Base-by-base conservation (phyloP, 2,888 invertebrate species). In the Sarcophaga carnaria region DNA sequence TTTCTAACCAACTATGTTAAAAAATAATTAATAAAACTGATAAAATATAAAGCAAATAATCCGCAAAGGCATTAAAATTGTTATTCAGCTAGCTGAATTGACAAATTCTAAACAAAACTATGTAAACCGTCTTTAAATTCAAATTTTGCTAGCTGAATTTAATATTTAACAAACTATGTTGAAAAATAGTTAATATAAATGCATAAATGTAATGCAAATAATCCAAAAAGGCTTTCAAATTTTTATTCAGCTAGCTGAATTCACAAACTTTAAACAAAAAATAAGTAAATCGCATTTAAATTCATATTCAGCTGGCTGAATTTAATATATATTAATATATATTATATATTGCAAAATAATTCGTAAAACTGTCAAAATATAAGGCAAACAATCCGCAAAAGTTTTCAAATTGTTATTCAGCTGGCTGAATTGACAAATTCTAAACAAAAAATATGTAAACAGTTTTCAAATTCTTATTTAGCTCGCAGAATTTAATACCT, bases 291-390 rank as follows among this genome's bases (percentile, higher is more conserved):
- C n/a, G 17, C 14, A 20, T 27, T 64, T 6, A 17, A 27, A 17
- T 5, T 17, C 10, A 17, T 27, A 74, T 62, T 45, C 72, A 74
- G 72, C 22, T 74, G 37, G 71, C 71, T 72, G 71, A 72, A 72
- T 72, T 72, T 27, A 20, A 12, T 49, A 5, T 25, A 12, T 22
- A 49, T 59, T 25, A 4, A 59, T 17, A 14, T 20, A 20, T 20
- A 20, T 20, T 20, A 20, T 20, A 20, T 20, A 20, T 27, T 27
- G 27, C 0, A 27, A 5, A 27, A 27, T 27, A 27, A 27, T 5
- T 27, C 4, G 0, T 25, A 25, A 25, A 25, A 4, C 25, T 25
- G 3, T 1, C 49, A 54, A 22, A 70, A 22, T 70, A 60, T 45
- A 69, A 47, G 22, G 8, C 10, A 47, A 45, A 37, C 3, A 27